Evolutionary conservation across 2,888 invertebrate species (phyloP), one percentile per base, ranked within the genome.

Genomic region (Microctonus aethiopoides): DNA sequence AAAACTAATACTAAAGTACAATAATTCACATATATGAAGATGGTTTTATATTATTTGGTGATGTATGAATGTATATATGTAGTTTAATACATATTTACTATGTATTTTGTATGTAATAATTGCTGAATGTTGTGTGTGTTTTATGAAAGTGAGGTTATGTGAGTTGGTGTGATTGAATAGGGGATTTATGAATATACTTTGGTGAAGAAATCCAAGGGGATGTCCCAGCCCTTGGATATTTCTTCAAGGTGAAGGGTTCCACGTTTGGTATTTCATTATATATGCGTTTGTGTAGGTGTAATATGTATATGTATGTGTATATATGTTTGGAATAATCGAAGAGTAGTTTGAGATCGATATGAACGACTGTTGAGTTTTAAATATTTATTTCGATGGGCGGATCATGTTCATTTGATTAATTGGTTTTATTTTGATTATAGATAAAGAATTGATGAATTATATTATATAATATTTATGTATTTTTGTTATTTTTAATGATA

Each of bases 221-320:
- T 46, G 16, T 32, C n/a, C 16, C 32, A 52, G 34, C 64, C 66
- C 74, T 63, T 74, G 66, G 68, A 64, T 71, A 72, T 68, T 60
- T 61, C 74, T 46, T 81, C 79, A 78, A 79, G 81, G 80, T 79
- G 79, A 81, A 78, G 70, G 68, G 54, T 65, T 41, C 22, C 46
- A 4, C 16, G 0, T 46, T 16, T 46, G 2, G 46, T 46, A 16
- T 16, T 7, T 46, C 16, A 20, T 20, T 20, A 46, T n/a, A 39
- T n/a, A 39, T 39, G 1, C 2, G 3, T 39, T 1, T 39, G n/a
- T n/a, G n/a, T 39, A 39, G 5, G 10, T 10, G 1, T 36, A n/a
- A 16, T 46, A 20, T 46, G 2, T 39, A 16, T 46, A 20, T 46
- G 2, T 39, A 39, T 5, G n/a, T 39, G 46, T 16, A 7, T 5